phyloP scores from a whole-genome alignment of 2,797 vertebrate species.

The Erethizon dorsatum region DNA sequence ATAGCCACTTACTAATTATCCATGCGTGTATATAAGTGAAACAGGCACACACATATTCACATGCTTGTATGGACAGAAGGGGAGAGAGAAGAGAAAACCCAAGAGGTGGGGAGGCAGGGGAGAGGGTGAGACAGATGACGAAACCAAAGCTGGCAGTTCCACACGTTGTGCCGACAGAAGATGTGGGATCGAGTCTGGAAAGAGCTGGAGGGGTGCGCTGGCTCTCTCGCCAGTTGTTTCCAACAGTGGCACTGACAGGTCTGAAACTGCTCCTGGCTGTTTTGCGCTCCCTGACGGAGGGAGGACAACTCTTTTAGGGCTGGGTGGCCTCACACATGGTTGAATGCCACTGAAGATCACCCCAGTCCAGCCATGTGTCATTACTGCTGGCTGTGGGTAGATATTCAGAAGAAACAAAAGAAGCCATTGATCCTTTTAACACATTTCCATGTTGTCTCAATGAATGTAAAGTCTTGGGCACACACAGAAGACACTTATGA shows the following conservation, averaged over 20 bases:
- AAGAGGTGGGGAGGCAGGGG: rapidly evolving
- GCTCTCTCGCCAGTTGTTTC: constrained; percentile 64
- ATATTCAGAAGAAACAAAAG: constrained; percentile 88
- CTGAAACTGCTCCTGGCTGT: constrained; percentile 2
- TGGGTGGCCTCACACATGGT: constrained; percentile 80
- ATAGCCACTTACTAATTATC: constrained; percentile 63
- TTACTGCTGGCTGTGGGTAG: constrained; percentile 28
- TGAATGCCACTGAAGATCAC: constrained; percentile 78
- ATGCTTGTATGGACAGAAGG: not conserved
- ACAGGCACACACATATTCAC: constrained; percentile 29
- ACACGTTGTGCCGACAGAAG: not conserved
- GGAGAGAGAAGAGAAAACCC: not conserved
- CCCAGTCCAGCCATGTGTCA: constrained; percentile 78
- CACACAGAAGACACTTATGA: constrained; percentile 80
- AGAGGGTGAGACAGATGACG: rapidly evolving
- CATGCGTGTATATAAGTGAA: not conserved
- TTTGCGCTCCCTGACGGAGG: constrained; percentile 68
- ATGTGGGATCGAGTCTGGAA: constrained; percentile 44
- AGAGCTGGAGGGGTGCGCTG: constrained; percentile 5
- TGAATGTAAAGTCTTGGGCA: constrained; percentile 83
- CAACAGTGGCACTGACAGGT: not conserved
- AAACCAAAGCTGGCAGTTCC: not conserved
- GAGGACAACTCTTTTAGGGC: constrained; percentile 71
- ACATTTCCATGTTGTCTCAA: constrained; percentile 79
- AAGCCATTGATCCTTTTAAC: constrained; percentile 81